Percentiles rank a stretch among this genome's conserved stretches.
Conservation (phyloP, 2,797 vertebrate species). For the Prionace glauca region DNA sequence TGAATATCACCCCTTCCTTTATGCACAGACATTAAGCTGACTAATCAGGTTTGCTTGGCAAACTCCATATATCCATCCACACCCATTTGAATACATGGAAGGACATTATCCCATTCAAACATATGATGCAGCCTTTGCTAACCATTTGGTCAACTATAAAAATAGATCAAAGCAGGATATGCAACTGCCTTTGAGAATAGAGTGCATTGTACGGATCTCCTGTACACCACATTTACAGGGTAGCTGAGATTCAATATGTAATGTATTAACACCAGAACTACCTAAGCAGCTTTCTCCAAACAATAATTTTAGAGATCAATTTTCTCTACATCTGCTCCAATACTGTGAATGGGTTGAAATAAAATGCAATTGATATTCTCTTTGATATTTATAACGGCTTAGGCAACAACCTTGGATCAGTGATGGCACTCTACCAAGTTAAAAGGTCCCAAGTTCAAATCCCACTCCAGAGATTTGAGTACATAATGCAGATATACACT, state of each 20-base stretch:
- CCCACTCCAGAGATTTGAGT: neutral
- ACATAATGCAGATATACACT: neutral
- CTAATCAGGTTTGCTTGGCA: neutral
- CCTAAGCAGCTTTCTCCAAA: neutral
- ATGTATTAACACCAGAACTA: neutral
- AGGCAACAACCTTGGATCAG: neutral
- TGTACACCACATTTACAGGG: neutral
- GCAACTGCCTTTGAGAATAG: neutral
- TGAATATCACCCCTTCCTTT: neutral
- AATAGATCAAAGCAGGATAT: conserved; percentile 12
- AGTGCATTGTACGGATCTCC: neutral
- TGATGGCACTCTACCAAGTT: neutral
- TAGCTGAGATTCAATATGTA: neutral
- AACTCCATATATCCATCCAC: neutral
- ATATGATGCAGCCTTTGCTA: neutral
- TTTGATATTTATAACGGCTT: neutral
- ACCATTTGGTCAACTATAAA: neutral
- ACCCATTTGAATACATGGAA: neutral
- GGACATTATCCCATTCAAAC: neutral
- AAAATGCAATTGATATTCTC: neutral
- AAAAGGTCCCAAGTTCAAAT: neutral
- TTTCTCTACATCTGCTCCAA: neutral
- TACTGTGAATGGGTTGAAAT: too few species aligned
- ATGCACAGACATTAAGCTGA: neutral
- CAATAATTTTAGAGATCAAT: neutral